A percentile compares a stretch with the other conserved stretches of the same genome.
These are phyloP conservation scores for Forbesichthys papilliferus DNA, from an alignment of 2,113 vertebrate species.

Conservation along the genomic window DNA sequence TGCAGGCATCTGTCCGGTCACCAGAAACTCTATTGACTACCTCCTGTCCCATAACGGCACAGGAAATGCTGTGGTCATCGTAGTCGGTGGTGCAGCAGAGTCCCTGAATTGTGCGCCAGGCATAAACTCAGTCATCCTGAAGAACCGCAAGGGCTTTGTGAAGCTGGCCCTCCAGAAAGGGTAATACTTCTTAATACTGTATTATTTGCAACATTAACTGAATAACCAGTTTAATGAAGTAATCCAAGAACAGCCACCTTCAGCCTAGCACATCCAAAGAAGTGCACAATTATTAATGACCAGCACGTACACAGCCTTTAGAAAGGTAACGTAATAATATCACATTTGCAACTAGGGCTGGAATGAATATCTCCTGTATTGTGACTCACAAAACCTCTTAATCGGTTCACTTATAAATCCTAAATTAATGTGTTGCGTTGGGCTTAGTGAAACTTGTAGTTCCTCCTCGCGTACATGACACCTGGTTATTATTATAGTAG, in stretches of 20 bases:
- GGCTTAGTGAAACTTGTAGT: conserved; percentile 1
- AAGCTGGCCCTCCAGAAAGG: conserved; percentile 88
- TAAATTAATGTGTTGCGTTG: conserved; percentile 24
- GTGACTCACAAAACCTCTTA: conserved; percentile 17
- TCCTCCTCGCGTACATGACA: neutral
- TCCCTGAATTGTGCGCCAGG: conserved; percentile 88
- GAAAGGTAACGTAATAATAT: no score
- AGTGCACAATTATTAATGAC: no score
- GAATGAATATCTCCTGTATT: conserved; percentile 25
- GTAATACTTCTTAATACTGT: conserved; percentile 59
- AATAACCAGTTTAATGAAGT: no score
- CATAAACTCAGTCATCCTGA: conserved; percentile 85
- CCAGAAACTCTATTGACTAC: conserved; percentile 92
- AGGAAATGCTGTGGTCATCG: conserved; percentile 92
- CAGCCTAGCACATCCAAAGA: no score
- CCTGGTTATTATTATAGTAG: no score
- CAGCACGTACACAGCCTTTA: no score
- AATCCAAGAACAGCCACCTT: no score
- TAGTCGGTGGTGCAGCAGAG: conserved; percentile 91
- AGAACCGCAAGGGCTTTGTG: conserved; percentile 92
- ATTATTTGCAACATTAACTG: no score
- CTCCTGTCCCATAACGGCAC: conserved; percentile 88
- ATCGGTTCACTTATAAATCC: conserved; percentile 20
- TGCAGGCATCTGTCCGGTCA: conserved; percentile 94
- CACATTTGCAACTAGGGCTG: no score